phyloP scores from a whole-genome alignment of 2,113 vertebrate genomes.

The Tragulus kanchil region DNA sequence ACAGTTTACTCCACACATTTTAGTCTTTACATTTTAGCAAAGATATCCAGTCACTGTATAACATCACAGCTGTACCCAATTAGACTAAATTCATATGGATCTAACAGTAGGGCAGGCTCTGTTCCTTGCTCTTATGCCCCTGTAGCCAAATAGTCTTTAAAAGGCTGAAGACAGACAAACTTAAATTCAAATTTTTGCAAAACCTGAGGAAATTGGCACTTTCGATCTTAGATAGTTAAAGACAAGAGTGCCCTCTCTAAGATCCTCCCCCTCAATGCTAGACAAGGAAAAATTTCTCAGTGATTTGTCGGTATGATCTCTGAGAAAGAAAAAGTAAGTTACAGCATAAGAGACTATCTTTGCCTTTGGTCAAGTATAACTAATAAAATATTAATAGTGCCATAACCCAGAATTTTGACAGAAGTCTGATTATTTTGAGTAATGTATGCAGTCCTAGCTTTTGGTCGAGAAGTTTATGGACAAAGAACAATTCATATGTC shows the following conservation, averaged over 20 bases:
- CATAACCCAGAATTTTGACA: constrained; percentile 57
- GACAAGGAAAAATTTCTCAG: not conserved
- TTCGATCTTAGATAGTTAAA: not conserved
- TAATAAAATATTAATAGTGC: constrained; percentile 58
- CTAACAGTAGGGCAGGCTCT: not conserved
- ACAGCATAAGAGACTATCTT: not conserved
- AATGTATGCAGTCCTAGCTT: not conserved
- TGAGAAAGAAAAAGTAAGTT: constrained; percentile 49
- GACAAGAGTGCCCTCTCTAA: not conserved
- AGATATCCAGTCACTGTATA: not conserved
- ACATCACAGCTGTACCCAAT: not conserved
- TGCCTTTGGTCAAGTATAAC: constrained; percentile 53
- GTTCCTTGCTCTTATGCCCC: not conserved
- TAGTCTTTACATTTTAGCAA: constrained; percentile 22
- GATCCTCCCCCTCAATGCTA: not conserved
- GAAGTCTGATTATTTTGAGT: constrained; percentile 36
- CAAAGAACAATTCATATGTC: not conserved
- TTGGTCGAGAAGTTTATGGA: not conserved
- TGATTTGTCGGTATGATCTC: constrained; percentile 32
- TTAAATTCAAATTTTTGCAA: constrained; percentile 30
- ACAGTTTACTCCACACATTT: constrained; percentile 21
- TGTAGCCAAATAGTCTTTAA: not conserved
- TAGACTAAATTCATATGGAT: constrained; percentile 28
- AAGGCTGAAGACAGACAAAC: not conserved
- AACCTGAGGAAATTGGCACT: not conserved